Conservation (phyloP, 1,140 invertebrate genomes). For the Pararge aegeria region DNA sequence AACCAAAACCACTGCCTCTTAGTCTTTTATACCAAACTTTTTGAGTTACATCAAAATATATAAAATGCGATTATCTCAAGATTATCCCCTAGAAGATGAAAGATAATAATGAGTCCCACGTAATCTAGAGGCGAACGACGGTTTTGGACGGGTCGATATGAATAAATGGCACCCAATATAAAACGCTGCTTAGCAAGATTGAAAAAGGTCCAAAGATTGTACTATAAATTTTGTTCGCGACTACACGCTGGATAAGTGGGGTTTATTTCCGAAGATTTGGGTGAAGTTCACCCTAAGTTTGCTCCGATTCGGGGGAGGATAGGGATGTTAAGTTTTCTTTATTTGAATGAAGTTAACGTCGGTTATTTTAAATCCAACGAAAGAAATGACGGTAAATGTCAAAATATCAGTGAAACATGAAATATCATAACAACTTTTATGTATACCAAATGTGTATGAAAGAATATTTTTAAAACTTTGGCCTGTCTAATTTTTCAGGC, state of each 20-base stretch:
- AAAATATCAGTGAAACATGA: no score
- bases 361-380: no score
- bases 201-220: constrained; percentile 57
- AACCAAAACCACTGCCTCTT: no score
- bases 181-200: constrained; percentile 46
- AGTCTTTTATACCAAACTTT: no score
- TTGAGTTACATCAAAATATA: no score
- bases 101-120: constrained; percentile 3
- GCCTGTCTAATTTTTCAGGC: no score
- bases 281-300: constrained; percentile 47
- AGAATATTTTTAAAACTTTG: no score
- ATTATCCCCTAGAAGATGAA: not conserved
- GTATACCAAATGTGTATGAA: no score
- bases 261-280: constrained; percentile 68
- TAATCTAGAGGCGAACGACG: constrained; percentile 16
- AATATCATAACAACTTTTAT: no score
- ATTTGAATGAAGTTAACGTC: not conserved
- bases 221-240: constrained; percentile 66
- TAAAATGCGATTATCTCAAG: no score
- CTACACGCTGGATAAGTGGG: constrained; percentile 62
- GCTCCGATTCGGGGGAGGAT: constrained; percentile 25
- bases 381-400: no score
- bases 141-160: constrained; percentile 44
- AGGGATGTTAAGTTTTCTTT: constrained; percentile 10
- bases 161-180: constrained; percentile 57